Evolutionary conservation across 2,113 vertebrate species (phyloP).

Genomic region (Brevimyrus niger): DNA sequence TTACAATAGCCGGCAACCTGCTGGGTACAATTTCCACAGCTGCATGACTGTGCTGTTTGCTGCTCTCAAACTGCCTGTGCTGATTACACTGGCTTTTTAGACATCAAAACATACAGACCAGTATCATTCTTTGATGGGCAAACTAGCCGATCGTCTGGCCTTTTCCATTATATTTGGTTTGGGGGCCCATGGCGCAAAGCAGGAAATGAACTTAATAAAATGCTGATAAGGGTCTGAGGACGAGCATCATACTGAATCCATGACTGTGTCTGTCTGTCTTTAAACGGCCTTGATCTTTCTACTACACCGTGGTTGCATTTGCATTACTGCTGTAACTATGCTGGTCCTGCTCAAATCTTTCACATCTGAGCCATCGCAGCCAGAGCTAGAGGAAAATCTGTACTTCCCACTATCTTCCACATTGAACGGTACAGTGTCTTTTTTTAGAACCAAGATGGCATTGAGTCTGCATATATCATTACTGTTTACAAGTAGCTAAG

Average conservation of each 20-base stretch:
- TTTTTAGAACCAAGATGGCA: not conserved
- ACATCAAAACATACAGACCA: not conserved
- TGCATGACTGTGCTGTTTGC: not conserved
- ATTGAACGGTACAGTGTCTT: not conserved
- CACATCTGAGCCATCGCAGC: not conserved
- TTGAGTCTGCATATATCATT: not conserved
- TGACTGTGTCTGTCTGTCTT: not conserved
- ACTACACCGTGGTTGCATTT: not conserved
- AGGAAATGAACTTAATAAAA: not conserved
- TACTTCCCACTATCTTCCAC: not conserved
- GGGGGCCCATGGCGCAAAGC: not conserved
- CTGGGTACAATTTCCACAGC: slow-evolving; percentile 5
- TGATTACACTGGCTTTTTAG: not conserved
- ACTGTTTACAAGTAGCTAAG: not conserved
- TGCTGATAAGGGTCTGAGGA: not conserved
- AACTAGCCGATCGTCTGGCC: not conserved
- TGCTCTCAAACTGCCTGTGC: not conserved
- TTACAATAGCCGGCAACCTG: not conserved
- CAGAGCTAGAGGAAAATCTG: not conserved
- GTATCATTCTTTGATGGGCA: not conserved
- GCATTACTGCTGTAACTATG: not conserved
- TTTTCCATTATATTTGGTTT: not conserved
- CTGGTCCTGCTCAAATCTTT: not conserved
- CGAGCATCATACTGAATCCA: not conserved
- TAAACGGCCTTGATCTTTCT: not conserved